A percentile compares a stretch with the other conserved stretches of the same genome.
These are phyloP conservation scores for Catharus ustulatus DNA, from an alignment of 2,797 vertebrate genomes.

Conservation along the genomic window DNA sequence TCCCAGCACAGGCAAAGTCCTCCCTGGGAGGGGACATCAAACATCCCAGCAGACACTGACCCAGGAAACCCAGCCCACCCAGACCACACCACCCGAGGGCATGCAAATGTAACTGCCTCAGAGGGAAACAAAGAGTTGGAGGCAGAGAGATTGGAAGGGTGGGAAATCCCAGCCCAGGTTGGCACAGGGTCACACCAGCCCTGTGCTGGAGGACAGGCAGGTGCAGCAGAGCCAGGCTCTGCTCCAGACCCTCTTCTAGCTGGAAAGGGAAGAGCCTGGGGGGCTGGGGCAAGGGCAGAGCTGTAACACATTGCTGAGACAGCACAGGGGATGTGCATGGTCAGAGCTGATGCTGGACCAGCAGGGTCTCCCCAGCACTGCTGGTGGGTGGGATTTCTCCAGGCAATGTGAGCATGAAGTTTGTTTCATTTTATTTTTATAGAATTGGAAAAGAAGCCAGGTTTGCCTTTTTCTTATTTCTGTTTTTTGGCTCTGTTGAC, in stretches of 20 bases:
- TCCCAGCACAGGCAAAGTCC: neutral
- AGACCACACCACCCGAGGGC: neutral
- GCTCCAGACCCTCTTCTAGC: neutral
- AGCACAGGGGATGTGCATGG: neutral
- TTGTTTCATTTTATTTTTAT: neutral
- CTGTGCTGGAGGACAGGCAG: neutral
- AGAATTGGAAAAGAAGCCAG: neutral
- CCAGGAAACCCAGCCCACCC: neutral
- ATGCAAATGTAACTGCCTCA: neutral
- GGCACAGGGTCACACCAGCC: neutral
- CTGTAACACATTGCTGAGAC: accelerated
- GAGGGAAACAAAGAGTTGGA: neutral
- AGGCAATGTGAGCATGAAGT: neutral
- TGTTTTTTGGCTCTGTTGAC: neutral
- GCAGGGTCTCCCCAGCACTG: accelerated
- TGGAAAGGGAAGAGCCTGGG: neutral
- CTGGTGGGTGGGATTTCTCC: neutral
- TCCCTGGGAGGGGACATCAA: neutral
- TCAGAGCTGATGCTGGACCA: accelerated
- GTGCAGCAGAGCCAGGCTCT: neutral
- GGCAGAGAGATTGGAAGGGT: accelerated
- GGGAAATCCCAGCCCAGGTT: neutral
- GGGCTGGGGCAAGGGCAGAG: neutral
- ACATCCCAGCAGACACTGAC: neutral
- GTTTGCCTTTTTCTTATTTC: neutral